Evolutionary conservation across 2,888 invertebrate genomes (phyloP).

Genomic region (Tryphoninae sp.): DNA sequence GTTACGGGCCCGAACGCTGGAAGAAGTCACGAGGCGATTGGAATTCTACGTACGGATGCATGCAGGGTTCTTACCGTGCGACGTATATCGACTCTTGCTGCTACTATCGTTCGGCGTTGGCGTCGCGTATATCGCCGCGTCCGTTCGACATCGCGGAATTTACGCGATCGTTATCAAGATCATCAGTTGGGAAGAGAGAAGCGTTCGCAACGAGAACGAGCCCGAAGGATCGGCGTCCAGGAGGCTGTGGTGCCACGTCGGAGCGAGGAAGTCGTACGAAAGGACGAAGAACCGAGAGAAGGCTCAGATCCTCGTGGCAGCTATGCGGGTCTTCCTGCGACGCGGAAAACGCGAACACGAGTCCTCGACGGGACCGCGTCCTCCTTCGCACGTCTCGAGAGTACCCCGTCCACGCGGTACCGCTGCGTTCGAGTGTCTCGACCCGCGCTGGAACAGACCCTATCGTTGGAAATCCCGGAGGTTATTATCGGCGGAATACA

Average conservation of each 20-base stretch:
- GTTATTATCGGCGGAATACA: constrained; percentile 24
- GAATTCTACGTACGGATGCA: constrained; percentile 31
- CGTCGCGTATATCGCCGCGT: constrained; percentile 15
- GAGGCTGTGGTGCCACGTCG: constrained; percentile 52
- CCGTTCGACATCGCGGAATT: constrained; percentile 16
- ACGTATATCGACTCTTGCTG: not conserved
- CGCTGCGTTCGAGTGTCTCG: constrained; percentile 18
- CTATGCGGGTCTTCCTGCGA: constrained; percentile 81
- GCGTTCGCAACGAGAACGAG: constrained; percentile 49
- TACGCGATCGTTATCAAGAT: constrained; percentile 16
- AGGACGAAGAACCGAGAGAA: constrained; percentile 64
- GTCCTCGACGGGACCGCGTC: constrained; percentile 67
- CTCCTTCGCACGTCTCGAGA: constrained; percentile 58
- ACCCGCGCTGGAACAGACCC: constrained; percentile 9
- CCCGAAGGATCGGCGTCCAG: constrained; percentile 24
- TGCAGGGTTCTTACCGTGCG: constrained; percentile 2
- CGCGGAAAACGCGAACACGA: constrained; percentile 75
- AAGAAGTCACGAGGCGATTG: not conserved
- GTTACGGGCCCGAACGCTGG: not conserved
- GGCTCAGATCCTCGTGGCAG: constrained; percentile 80
- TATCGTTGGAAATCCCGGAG: not conserved
- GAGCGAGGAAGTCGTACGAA: constrained; percentile 56
- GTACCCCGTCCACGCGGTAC: constrained; percentile 15
- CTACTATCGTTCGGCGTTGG: constrained; percentile 8
- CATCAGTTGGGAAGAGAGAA: constrained; percentile 18